Evolutionary conservation across 2,113 vertebrate genomes (phyloP).

Genomic region (Oncorhynchus nerka): DNA sequence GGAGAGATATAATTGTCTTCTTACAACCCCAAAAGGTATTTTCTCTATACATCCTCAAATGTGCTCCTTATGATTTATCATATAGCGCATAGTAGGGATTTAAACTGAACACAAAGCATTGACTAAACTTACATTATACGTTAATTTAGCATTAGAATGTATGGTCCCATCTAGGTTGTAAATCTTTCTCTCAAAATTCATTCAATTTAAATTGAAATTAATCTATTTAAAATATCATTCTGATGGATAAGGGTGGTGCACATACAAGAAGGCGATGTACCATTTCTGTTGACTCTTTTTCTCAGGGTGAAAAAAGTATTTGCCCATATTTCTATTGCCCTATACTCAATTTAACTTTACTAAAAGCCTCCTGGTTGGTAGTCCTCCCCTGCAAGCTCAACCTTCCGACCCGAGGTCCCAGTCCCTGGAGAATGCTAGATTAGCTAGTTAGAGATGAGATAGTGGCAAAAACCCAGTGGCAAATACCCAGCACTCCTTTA

Average conservation of each 20-base stretch:
- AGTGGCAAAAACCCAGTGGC: constrained; percentile 75
- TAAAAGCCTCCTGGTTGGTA: not conserved
- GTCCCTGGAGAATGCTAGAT: constrained; percentile 55
- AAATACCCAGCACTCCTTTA: constrained; percentile 51
- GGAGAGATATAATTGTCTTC: constrained; percentile 30
- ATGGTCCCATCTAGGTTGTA: too few relatives aligned
- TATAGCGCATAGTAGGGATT: constrained; percentile 1
- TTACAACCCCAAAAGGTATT: constrained; percentile 37
- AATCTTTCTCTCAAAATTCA: too few relatives aligned
- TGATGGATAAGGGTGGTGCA: too few relatives aligned
- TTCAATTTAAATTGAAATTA: too few relatives aligned
- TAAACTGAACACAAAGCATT: constrained; percentile 2
- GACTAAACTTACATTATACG: too few relatives aligned
- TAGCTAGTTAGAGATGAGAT: constrained; percentile 70
- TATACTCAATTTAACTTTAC: not conserved
- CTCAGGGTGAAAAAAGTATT: not conserved
- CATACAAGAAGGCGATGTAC: not conserved
- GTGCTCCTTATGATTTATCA: not conserved
- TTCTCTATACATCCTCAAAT: constrained; percentile 19
- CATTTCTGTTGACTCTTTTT: not conserved
- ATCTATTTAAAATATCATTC: too few relatives aligned
- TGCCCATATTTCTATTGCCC: not conserved
- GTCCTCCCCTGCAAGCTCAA: constrained; percentile 16
- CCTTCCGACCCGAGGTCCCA: constrained; percentile 14
- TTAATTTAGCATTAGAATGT: too few relatives aligned